Evolutionary conservation across 1,140 invertebrate genomes (phyloP).

Genomic region (Drosophila nigrodunni): DNA sequence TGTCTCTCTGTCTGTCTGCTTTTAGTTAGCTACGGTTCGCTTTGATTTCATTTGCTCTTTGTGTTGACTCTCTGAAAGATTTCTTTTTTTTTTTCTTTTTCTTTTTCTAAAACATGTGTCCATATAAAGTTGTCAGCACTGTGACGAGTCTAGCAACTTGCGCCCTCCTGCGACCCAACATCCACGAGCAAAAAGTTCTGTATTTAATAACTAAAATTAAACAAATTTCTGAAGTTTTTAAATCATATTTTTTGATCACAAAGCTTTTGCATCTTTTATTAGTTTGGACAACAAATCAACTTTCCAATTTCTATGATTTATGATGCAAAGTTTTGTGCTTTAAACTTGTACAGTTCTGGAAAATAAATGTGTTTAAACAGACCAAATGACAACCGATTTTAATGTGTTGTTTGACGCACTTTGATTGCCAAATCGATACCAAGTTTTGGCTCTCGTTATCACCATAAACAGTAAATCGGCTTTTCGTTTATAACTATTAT

Average conservation of each 20-base stretch:
- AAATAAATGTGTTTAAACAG: not conserved
- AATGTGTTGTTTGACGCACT: slow-evolving; percentile 3
- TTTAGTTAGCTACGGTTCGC: not conserved
- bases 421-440: slow-evolving; percentile 54
- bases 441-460: slow-evolving; percentile 29
- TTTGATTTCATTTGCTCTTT: slow-evolving; percentile 12
- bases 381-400: not conserved
- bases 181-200: too few relatives aligned
- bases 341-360: too few relatives aligned
- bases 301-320: too few relatives aligned
- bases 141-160: slow-evolving; percentile 1
- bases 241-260: too few relatives aligned
- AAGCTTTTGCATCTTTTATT: too few relatives aligned
- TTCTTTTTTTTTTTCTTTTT: slow-evolving; percentile 12
- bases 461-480: slow-evolving; percentile 45
- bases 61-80: slow-evolving; percentile 6
- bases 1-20: not conserved
- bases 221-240: too few relatives aligned
- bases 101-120: slow-evolving; percentile 24
- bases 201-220: too few relatives aligned
- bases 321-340: too few relatives aligned
- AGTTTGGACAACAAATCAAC: too few relatives aligned
- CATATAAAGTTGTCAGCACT: slow-evolving; percentile 33
- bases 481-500: slow-evolving; percentile 2
- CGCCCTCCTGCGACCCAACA: not conserved